A percentile compares a stretch with the other conserved stretches of the same genome.
Evolutionary conservation across 2,113 vertebrate genomes (phyloP).

Genomic region (Neofelis nebulosa): DNA sequence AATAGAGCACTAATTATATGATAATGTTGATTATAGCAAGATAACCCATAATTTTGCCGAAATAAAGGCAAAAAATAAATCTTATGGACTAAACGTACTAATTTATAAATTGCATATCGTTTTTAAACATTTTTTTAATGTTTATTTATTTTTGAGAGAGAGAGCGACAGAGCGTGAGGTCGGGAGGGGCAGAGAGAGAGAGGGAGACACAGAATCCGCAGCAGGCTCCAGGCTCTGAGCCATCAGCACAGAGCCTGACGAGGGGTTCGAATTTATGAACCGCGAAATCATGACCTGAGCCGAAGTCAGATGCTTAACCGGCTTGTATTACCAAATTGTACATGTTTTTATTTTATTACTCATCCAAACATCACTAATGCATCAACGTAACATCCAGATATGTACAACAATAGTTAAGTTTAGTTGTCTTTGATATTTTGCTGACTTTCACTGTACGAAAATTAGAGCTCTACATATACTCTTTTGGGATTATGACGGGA

Average conservation of each 20-base stretch:
- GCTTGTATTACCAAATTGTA: no score
- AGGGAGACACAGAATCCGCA: no score
- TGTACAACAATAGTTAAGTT: neutral
- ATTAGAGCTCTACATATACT: neutral
- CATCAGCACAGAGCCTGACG: no score
- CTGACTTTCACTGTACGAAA: neutral
- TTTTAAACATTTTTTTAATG: no score
- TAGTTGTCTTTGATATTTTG: neutral
- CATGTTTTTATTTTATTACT: neutral
- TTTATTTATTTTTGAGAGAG: no score
- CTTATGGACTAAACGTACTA: neutral
- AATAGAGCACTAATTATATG: neutral
- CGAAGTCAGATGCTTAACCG: rapidly evolving
- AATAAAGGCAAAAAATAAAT: conserved; percentile 39
- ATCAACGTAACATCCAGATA: neutral
- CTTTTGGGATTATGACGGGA: neutral
- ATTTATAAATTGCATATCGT: neutral
- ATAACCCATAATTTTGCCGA: conserved; percentile 18
- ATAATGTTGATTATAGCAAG: neutral
- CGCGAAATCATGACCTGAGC: no score
- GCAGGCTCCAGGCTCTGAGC: no score
- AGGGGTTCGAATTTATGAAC: no score
- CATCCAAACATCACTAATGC: neutral
- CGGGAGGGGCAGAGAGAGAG: no score
- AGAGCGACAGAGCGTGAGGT: no score